Conservation (phyloP, 1,140 invertebrate species). For the Leptinotarsa defecta region DNA sequence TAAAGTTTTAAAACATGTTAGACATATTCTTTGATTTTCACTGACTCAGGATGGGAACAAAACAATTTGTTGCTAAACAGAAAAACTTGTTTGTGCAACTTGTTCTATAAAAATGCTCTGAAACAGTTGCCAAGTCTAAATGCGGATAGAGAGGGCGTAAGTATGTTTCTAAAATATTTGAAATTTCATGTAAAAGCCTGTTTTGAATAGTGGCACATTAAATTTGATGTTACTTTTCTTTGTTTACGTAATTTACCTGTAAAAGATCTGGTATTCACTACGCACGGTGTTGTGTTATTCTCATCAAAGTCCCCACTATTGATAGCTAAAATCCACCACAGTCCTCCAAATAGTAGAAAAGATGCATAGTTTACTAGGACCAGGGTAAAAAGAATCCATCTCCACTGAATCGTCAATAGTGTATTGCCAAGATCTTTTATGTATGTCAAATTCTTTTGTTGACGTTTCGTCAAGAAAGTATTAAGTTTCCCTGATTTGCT, state of each 20-base stretch:
- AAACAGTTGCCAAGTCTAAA: no score
- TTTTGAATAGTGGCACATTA: no score
- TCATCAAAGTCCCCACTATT: slow-evolving; percentile 45
- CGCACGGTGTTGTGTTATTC: slow-evolving; percentile 32
- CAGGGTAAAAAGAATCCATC: slow-evolving; percentile 63
- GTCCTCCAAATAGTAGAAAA: slow-evolving; percentile 43
- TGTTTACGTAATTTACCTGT: slow-evolving; percentile 25
- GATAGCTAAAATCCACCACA: slow-evolving; percentile 46
- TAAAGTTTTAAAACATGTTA: no score
- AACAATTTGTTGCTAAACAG: no score
- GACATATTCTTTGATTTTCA: no score
- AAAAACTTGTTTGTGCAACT: no score
- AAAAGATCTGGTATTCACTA: slow-evolving; percentile 41
- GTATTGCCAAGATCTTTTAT: slow-evolving; percentile 66
- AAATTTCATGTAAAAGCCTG: no score
- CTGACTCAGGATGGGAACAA: no score
- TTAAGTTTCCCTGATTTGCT: slow-evolving; percentile 45
- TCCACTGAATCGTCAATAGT: slow-evolving; percentile 65
- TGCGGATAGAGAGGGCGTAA: no score
- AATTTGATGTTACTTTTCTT: no score
- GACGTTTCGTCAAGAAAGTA: slow-evolving; percentile 38
- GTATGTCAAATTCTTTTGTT: slow-evolving; percentile 55
- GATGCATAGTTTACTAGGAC: slow-evolving; percentile 43
- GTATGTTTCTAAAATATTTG: no score
- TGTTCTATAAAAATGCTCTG: no score